Percentiles rank a stretch among this genome's conserved stretches.
Evolutionary conservation across 2,888 invertebrate genomes (phyloP).

Genomic region (Brachylomia viminalis): DNA sequence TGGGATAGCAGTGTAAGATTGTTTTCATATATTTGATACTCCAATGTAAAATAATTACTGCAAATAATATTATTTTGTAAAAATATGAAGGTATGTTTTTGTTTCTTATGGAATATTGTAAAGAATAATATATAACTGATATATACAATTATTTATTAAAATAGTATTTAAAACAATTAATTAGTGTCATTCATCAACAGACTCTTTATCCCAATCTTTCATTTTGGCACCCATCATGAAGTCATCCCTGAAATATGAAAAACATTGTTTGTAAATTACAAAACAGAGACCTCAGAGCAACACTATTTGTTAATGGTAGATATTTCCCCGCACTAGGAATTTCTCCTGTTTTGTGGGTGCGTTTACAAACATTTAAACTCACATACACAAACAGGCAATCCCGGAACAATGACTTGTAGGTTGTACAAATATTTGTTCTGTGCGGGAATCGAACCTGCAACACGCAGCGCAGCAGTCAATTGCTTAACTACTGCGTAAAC

Average conservation of each 20-base stretch:
- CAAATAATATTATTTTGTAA: conserved; percentile 39
- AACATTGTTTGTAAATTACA: background rate
- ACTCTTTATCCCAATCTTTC: conserved; percentile 97
- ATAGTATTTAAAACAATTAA: conserved; percentile 39
- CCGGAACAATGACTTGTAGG: no score
- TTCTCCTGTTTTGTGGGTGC: no score
- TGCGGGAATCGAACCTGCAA: no score
- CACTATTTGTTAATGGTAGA: background rate
- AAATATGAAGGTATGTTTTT: conserved; percentile 11
- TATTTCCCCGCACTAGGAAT: no score
- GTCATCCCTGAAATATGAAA: conserved; percentile 93
- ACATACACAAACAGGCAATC: no score
- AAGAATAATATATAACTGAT: conserved; percentile 30
- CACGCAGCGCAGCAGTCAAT: no score
- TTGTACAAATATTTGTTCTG: no score
- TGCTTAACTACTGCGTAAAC: no score
- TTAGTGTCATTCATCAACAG: conserved; percentile 83
- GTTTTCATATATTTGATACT: background rate
- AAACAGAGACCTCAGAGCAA: background rate
- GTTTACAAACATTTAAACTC: no score
- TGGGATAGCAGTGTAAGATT: background rate
- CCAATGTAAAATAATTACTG: conserved; percentile 26
- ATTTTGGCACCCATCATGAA: conserved; percentile 97
- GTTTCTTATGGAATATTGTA: conserved; percentile 10
- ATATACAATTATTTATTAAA: conserved; percentile 64